Evolutionary conservation across 92 coral and sea anemone species (phyloP).

Genomic region (Palythoa grandis): DNA sequence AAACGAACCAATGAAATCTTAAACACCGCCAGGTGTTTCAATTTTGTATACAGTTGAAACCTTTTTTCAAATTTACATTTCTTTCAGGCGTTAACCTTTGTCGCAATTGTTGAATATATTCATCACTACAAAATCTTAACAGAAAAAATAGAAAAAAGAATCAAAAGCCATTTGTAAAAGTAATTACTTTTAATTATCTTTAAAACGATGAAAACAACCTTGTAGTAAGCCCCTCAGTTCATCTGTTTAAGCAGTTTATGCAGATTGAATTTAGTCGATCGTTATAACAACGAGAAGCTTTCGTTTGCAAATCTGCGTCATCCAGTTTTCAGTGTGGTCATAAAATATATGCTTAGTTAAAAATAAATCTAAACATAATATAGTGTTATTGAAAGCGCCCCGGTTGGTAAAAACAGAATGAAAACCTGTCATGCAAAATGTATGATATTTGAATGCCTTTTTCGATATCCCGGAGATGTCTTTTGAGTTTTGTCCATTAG

Average conservation of each 20-base stretch:
- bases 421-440: background rate
- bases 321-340: background rate
- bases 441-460: background rate
- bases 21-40: constrained; percentile 28
- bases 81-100: background rate
- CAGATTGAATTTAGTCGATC: background rate
- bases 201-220: background rate
- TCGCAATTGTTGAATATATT: background rate
- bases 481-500: background rate
- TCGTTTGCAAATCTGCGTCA: background rate
- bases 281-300: no score
- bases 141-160: no score
- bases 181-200: no score
- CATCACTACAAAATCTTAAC: background rate
- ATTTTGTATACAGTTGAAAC: background rate
- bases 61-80: constrained; percentile 18
- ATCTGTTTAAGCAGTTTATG: background rate
- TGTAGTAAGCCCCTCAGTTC: background rate
- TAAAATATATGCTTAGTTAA: background rate
- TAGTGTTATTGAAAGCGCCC: background rate
- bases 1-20: constrained; percentile 23
- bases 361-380: background rate
- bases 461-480: background rate
- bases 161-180: no score
- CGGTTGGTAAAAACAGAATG: background rate